These are phyloP conservation scores for Styela clava DNA, from an alignment of 23 tunicate species.

Conservation along the genomic window DNA sequence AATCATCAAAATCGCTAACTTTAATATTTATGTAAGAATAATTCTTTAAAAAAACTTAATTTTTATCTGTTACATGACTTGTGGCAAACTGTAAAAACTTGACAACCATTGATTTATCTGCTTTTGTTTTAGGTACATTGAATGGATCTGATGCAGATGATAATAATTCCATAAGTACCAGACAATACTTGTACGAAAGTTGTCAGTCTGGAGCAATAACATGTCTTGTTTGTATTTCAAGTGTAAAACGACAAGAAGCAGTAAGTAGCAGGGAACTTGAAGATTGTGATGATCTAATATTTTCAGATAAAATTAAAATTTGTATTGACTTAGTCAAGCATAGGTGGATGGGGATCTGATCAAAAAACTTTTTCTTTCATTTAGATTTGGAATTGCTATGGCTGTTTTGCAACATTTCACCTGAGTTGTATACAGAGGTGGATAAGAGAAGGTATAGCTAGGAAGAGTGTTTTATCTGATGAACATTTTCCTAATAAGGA, in stretches of 20 bases:
- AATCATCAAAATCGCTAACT: too few species aligned
- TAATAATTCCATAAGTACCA: slow-evolving; percentile 5
- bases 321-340: too few species aligned
- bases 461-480: slow-evolving; percentile 53
- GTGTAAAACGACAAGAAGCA: slow-evolving; percentile 57
- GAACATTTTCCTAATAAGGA: slow-evolving; percentile 78
- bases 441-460: slow-evolving; percentile 72
- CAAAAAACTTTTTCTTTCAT: too few species aligned
- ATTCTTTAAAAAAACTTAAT: background rate
- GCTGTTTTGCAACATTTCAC: slow-evolving; percentile 81
- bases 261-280: slow-evolving; percentile 21
- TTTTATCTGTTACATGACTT: background rate
- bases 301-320: background rate
- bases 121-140: background rate
- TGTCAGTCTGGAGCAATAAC: slow-evolving; percentile 80
- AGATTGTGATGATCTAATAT: background rate
- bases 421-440: slow-evolving; percentile 77
- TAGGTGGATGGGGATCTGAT: too few species aligned
- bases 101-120: background rate
- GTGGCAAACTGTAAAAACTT: background rate
- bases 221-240: slow-evolving; percentile 87
- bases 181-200: slow-evolving; percentile 73
- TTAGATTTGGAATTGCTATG: slow-evolving; percentile 79
- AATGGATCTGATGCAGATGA: background rate
- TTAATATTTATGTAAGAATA: too few species aligned